These are phyloP conservation scores for Prosapia bicincta DNA, from an alignment of 2,888 invertebrate genomes.

Conservation along the genomic window DNA sequence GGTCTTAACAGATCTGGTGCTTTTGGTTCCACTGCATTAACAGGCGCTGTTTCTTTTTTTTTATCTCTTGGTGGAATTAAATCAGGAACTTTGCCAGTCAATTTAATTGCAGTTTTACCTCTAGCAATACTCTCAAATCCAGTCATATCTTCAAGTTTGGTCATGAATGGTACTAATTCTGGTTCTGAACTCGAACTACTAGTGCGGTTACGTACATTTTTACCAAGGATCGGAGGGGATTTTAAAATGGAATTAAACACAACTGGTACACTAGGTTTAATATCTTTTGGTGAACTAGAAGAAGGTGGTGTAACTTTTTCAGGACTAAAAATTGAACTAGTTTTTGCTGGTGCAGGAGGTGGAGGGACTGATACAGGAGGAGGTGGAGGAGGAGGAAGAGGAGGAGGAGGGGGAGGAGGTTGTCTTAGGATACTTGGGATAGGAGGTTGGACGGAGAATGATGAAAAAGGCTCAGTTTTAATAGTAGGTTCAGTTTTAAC, in stretches of 20 bases:
- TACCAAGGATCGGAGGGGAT: constrained; percentile 37
- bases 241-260: constrained; percentile 35
- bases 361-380: constrained; percentile 38
- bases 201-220: constrained; percentile 44
- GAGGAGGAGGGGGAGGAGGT: constrained; percentile 44
- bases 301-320: constrained; percentile 37
- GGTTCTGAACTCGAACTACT: constrained; percentile 55
- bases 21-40: background rate
- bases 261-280: constrained; percentile 29
- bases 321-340: constrained; percentile 46
- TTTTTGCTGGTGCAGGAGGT: constrained; percentile 38
- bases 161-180: constrained; percentile 59
- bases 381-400: constrained; percentile 41
- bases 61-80: background rate
- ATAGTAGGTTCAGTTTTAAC: constrained; percentile 5
- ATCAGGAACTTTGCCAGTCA: constrained; percentile 14
- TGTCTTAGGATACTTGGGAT: constrained; percentile 39
- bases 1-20: background rate
- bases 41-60: background rate
- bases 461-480: constrained; percentile 18
- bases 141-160: constrained; percentile 59
- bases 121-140: constrained; percentile 50
- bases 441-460: constrained; percentile 41
- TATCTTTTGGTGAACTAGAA: constrained; percentile 31
- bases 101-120: constrained; percentile 24